A percentile compares a stretch with the other conserved stretches of the same genome.
These are phyloP conservation scores for Henicopernis longicauda DNA, from an alignment of 2,113 vertebrate species.

Conservation along the genomic window DNA sequence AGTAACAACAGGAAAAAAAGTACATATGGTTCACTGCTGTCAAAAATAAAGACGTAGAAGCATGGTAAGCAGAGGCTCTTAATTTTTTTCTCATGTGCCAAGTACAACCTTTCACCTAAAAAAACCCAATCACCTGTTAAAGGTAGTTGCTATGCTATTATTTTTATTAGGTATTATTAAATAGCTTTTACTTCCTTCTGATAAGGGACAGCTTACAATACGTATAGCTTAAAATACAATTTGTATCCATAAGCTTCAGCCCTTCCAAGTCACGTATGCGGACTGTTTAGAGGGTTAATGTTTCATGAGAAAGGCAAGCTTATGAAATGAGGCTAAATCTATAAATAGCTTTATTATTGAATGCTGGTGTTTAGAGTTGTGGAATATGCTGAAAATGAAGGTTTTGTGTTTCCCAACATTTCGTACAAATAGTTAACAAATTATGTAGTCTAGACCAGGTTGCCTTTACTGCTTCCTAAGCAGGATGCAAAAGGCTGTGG, in stretches of 20 bases:
- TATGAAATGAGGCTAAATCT: not conserved
- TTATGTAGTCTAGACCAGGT: not conserved
- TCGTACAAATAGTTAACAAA: not conserved
- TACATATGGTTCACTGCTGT: not conserved
- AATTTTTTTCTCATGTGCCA: not conserved
- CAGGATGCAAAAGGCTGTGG: not conserved
- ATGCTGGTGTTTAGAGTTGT: not conserved
- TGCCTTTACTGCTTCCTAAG: not conserved
- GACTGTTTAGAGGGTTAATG: not conserved
- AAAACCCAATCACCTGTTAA: not conserved
- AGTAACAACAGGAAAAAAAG: not conserved
- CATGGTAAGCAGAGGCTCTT: not conserved
- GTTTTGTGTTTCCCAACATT: not conserved
- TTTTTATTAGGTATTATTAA: conserved; percentile 27
- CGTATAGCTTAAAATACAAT: not conserved
- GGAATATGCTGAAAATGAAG: not conserved
- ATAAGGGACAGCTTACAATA: not conserved
- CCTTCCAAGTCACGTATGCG: not conserved
- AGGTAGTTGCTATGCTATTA: not conserved
- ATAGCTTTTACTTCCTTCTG: not conserved
- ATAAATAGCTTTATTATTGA: not conserved
- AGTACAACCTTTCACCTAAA: conserved; percentile 26
- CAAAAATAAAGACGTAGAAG: not conserved
- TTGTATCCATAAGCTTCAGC: not conserved
- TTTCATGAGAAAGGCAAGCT: not conserved